Evolutionary conservation across 2,113 vertebrate genomes (phyloP), one percentile per base, ranked within the genome.

Genomic region (Eptesicus fuscus): DNA sequence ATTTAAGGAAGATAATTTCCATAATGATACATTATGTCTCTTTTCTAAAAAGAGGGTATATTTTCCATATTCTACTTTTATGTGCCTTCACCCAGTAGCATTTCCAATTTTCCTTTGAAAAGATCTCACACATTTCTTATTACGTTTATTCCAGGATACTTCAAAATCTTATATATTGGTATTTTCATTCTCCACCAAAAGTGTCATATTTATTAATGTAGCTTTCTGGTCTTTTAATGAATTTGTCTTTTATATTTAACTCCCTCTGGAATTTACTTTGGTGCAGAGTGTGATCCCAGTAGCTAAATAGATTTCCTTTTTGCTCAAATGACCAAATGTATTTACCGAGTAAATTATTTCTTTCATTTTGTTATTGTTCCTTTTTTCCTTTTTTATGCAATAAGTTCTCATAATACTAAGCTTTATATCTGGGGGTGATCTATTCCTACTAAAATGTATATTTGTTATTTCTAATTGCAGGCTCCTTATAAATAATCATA

Each of bases 241-340:
- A 65, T 74, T 77, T 25, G 42, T 69, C 42, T 86, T 90, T 92
- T 44, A 74, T n/a, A 87, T 83, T 95, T 87, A 94, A 92, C 42
- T 95, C 42, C 37, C 28, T 83, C 63, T 87, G 71, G 70, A 95
- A 94, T 93, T 87, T 53, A 90, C 73, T 95, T 89, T 83, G 86
- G 44, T 76, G 42, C 18, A 73, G 53, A 51, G 73, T 28, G 16
- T 71, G 49, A 86, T 90, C 82, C 20, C 18, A n/a, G 35, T 28
- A 87, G 53, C 32, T 77, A 71, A 67, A 83, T 18, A 16, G 14
- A 59, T 78, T 78, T 87, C 47, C 84, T 56, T 70, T 44, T 59
- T 77, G 5, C 59, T 84, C 22, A 44, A 51, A 78, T 51, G 42
- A 32, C 10, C 28, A 73, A 73, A 84, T 85, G 20, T 35, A 61